Conservation (phyloP, 2,888 invertebrate species). For the Dione juno region DNA sequence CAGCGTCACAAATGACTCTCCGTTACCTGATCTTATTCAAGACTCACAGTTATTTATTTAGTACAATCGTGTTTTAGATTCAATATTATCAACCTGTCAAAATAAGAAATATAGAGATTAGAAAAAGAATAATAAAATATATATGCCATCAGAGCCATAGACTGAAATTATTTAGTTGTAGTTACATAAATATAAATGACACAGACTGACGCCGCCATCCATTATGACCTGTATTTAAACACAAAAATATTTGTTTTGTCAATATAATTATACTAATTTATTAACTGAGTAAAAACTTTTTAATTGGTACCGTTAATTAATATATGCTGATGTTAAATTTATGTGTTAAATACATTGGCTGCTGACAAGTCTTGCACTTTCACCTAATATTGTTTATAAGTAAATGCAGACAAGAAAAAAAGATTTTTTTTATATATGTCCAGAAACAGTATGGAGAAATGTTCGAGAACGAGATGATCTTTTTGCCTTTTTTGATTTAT, state of each 20-base stretch:
- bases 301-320: slow-evolving; percentile 20
- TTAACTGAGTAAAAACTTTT: slow-evolving; percentile 22
- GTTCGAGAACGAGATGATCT: too few relatives aligned
- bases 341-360: slow-evolving; percentile 1
- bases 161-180: too few relatives aligned
- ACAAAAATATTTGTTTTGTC: slow-evolving; percentile 16
- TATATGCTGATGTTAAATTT: slow-evolving; percentile 12
- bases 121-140: too few relatives aligned
- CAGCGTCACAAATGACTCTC: not conserved
- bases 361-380: slow-evolving; percentile 5
- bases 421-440: not conserved
- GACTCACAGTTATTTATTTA: not conserved
- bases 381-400: slow-evolving; percentile 19
- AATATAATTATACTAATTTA: slow-evolving; percentile 27
- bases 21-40: not conserved
- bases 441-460: too few relatives aligned
- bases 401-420: not conserved
- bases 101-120: too few relatives aligned
- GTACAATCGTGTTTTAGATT: not conserved
- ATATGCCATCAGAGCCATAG: too few relatives aligned
- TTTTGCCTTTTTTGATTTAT: too few relatives aligned
- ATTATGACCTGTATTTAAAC: too few relatives aligned
- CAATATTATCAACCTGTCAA: not conserved
- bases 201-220: not conserved
- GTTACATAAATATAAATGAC: not conserved